These are phyloP conservation scores for Athalia rosae DNA, from an alignment of 2,888 invertebrate species.

Conservation along the genomic window DNA sequence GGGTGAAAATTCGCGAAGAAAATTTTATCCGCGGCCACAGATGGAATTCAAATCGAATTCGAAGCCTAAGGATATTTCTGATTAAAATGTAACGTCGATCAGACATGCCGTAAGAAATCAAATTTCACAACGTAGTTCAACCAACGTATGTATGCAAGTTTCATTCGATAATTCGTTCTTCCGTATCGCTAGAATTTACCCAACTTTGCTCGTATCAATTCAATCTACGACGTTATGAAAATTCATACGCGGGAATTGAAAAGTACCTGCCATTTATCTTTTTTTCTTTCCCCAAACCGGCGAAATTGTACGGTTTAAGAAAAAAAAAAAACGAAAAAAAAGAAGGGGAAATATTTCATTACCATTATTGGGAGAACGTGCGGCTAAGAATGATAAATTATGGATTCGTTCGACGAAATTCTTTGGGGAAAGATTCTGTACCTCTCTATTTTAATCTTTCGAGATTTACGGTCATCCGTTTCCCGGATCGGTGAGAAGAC, in stretches of 20 bases:
- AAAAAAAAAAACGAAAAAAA: no score
- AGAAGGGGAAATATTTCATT: no score
- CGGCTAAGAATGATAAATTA: no score
- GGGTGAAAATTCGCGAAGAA: neutral
- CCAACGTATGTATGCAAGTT: neutral
- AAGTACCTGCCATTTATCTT: no score
- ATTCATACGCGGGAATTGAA: neutral
- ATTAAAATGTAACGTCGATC: neutral
- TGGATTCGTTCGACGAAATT: no score
- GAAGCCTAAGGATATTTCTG: neutral
- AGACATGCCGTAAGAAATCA: neutral
- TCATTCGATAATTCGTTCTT: neutral
- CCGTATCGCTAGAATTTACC: neutral
- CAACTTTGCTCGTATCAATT: neutral
- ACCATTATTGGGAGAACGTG: no score
- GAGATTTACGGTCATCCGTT: no score
- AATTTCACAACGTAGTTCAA: neutral
- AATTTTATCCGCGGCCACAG: neutral
- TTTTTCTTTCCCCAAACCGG: no score
- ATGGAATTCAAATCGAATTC: conserved; percentile 8
- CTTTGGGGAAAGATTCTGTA: no score
- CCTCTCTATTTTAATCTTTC: no score
- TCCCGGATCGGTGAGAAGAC: no score
- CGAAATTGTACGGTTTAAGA: no score
- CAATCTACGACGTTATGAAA: neutral